Conservation (phyloP, 2,113 vertebrate genomes). For the Apteryx mantelli region DNA sequence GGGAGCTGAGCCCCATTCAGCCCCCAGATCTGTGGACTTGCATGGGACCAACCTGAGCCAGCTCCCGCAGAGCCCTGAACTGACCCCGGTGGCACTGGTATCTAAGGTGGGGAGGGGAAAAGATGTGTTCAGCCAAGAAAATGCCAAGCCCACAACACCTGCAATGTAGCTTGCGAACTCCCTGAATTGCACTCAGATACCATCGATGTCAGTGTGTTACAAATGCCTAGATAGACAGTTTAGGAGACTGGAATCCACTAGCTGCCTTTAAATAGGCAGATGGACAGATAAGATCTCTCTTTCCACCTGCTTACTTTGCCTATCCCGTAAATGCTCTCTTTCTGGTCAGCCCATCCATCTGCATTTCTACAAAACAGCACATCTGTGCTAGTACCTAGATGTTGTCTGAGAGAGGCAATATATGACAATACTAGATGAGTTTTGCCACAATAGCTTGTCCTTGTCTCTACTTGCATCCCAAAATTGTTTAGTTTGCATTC, state of each 20-base stretch:
- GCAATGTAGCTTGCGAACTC: constrained; percentile 13
- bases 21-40: background rate
- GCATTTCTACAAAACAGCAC: background rate
- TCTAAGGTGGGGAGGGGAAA: background rate
- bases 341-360: background rate
- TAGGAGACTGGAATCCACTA: constrained; percentile 39
- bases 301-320: background rate
- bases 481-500: constrained; percentile 23
- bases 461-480: background rate
- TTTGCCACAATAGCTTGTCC: background rate
- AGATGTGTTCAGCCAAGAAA: background rate
- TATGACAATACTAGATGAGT: background rate
- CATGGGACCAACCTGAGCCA: background rate
- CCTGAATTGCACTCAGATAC: background rate
- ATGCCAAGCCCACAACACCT: background rate
- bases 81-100: background rate
- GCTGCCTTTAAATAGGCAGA: constrained; percentile 35
- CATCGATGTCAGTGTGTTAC: background rate
- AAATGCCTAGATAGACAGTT: background rate
- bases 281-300: constrained; percentile 40
- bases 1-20: background rate
- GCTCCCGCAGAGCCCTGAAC: background rate
- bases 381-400: background rate
- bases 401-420: background rate
- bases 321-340: background rate